Conservation (phyloP, 2,888 invertebrate genomes). For the Subacronicta megacephala region DNA sequence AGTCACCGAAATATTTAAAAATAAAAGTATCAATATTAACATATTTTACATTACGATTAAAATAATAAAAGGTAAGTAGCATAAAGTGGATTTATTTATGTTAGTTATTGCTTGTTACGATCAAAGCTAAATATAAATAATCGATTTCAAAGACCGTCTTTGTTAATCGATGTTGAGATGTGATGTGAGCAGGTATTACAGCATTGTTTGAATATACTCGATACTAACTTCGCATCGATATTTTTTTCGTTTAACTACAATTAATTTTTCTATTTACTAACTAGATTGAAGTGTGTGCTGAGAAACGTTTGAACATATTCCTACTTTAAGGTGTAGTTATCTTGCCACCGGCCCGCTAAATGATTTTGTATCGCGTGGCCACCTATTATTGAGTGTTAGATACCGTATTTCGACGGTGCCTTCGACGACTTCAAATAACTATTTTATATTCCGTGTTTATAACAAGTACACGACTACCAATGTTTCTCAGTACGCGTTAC, state of each 20-base stretch:
- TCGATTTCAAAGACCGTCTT: constrained; percentile 15
- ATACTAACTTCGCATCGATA: constrained; percentile 14
- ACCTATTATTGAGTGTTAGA: too few relatives aligned
- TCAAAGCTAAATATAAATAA: constrained; percentile 10
- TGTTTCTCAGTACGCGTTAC: constrained; percentile 37
- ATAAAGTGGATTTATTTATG: constrained; percentile 3
- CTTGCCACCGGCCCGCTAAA: too few relatives aligned
- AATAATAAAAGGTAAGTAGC: constrained; percentile 1
- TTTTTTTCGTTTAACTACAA: constrained; percentile 17
- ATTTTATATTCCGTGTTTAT: not conserved
- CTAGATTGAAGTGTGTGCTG: constrained; percentile 27
- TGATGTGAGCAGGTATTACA: constrained; percentile 23
- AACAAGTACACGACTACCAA: constrained; percentile 16
- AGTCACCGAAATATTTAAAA: constrained; percentile 19
- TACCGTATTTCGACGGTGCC: too few relatives aligned
- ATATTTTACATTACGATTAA: constrained; percentile 1
- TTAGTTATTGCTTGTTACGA: constrained; percentile 10
- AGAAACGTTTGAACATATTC: constrained; percentile 25
- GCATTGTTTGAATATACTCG: constrained; percentile 19
- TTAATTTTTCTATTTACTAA: constrained; percentile 31
- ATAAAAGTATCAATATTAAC: too few relatives aligned
- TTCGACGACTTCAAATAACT: too few relatives aligned
- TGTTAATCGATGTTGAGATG: constrained; percentile 24
- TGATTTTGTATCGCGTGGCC: too few relatives aligned
- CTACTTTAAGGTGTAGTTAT: not conserved